phyloP scores from a whole-genome alignment of 2,888 invertebrate genomes.

The Ferrisia virgata region DNA sequence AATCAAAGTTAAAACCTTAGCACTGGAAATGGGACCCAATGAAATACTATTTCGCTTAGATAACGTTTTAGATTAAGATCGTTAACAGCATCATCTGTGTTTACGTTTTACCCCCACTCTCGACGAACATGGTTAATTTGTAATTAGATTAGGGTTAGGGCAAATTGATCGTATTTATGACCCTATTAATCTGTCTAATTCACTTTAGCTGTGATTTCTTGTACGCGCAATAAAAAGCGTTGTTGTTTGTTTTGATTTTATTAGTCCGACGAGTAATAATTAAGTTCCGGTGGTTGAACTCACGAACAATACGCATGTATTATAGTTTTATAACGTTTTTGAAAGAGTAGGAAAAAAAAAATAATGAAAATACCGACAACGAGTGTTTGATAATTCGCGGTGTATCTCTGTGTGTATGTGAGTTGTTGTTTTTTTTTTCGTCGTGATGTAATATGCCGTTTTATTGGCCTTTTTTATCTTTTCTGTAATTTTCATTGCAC shows the following conservation, averaged over 20 bases:
- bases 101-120: constrained; percentile 5
- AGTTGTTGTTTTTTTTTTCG: background rate
- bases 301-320: constrained; percentile 20
- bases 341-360: background rate
- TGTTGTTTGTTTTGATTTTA: constrained; percentile 30
- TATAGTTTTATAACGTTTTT: constrained; percentile 22
- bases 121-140: background rate
- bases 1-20: background rate
- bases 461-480: background rate
- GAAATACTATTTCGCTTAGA: background rate
- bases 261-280: constrained; percentile 25
- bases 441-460: constrained; percentile 11
- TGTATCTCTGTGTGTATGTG: too few species aligned
- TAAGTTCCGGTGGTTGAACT: constrained; percentile 32
- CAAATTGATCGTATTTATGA: constrained; percentile 33
- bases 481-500: background rate
- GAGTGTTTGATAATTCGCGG: background rate
- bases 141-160: constrained; percentile 31
- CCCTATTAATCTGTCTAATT: constrained; percentile 39
- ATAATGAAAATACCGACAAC: background rate
- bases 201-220: constrained; percentile 44
- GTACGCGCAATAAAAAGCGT: constrained; percentile 29
- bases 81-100: background rate
- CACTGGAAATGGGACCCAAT: background rate
- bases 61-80: background rate